These are phyloP conservation scores for Pseudomyrmex dendroicus DNA, from an alignment of 1,140 invertebrate genomes.

Conservation along the genomic window DNA sequence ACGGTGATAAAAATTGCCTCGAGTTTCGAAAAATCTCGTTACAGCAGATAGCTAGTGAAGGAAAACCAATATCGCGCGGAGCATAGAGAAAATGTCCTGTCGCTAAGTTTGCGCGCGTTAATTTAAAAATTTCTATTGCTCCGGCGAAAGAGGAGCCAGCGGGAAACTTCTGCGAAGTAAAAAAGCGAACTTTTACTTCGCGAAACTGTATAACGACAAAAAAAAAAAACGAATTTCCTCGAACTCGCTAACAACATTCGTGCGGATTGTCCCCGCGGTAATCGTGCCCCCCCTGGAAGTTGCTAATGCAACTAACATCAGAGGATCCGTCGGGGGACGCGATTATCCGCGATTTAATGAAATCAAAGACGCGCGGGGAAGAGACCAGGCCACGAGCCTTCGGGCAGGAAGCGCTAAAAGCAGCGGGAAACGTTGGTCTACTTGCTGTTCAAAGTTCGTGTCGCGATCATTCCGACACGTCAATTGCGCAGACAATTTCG, in stretches of 20 bases:
- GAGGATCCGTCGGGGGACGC: conserved; percentile 23
- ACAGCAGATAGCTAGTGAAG: background rate
- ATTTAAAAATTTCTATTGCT: conserved; percentile 31
- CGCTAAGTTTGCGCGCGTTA: background rate
- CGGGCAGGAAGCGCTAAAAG: conserved; percentile 54
- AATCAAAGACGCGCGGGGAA: conserved; percentile 46
- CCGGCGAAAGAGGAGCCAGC: background rate
- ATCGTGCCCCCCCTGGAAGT: conserved; percentile 20
- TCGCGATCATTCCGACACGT: conserved; percentile 64
- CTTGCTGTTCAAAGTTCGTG: conserved; percentile 65
- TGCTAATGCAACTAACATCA: conserved; percentile 22
- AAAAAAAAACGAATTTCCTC: background rate
- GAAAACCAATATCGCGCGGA: background rate
- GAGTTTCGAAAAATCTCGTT: conserved; percentile 18
- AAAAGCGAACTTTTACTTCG: conserved; percentile 12
- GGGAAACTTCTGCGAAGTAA: background rate
- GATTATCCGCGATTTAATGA: conserved; percentile 59
- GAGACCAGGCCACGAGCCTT: conserved; percentile 18
- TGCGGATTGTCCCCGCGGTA: background rate
- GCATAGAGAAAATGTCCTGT: background rate
- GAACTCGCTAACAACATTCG: conserved; percentile 31
- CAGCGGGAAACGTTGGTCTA: background rate
- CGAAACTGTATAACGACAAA: conserved; percentile 19
- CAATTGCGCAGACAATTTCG: conserved; percentile 71
- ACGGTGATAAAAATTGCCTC: conserved; percentile 1